phyloP scores from a whole-genome alignment of 2,797 vertebrate genomes.

The Knipowitschia caucasica region DNA sequence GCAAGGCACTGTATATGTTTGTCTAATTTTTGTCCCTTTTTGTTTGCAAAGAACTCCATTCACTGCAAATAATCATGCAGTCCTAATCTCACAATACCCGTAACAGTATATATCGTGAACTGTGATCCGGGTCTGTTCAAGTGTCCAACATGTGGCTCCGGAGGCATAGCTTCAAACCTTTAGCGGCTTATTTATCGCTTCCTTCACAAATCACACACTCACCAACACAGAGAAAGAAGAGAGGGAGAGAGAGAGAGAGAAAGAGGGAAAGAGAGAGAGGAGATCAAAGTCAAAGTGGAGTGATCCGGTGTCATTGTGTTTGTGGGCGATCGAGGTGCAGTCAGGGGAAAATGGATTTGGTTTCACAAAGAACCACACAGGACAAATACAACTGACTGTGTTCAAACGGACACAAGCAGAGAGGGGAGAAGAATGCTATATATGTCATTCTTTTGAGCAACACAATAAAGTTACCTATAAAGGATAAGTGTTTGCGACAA shows the following conservation, averaged over 20 bases:
- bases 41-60: too few species aligned
- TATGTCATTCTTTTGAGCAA: too few species aligned
- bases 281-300: background rate
- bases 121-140: too few species aligned
- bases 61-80: too few species aligned
- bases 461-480: too few species aligned
- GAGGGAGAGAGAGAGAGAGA: background rate
- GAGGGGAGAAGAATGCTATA: background rate
- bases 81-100: too few species aligned
- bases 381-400: background rate
- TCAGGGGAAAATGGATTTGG: slow-evolving; percentile 4
- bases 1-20: too few species aligned
- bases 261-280: background rate
- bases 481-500: too few species aligned
- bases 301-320: background rate
- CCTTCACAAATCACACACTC: background rate
- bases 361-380: background rate
- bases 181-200: background rate
- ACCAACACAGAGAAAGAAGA: background rate
- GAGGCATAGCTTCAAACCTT: background rate
- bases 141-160: background rate
- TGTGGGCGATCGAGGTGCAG: slow-evolving; percentile 1
- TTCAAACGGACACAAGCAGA: background rate
- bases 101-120: too few species aligned
- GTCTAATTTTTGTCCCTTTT: too few species aligned